A percentile compares a stretch with the other conserved stretches of the same genome.
Conservation (phyloP, 2,888 invertebrate species). For the Ernsta delagoae region DNA sequence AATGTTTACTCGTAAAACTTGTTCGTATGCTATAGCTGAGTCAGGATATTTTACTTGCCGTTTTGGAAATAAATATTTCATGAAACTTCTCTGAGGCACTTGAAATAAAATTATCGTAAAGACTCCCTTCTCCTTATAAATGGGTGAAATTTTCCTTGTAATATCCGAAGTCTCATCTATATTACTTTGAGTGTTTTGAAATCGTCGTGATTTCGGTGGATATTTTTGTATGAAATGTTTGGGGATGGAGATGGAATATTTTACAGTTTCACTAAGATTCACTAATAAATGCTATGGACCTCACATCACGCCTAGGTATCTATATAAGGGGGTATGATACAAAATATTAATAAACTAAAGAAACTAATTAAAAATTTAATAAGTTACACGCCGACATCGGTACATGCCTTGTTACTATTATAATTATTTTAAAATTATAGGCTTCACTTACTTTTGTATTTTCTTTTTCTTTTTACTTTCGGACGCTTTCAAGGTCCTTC, state of each 20-base stretch:
- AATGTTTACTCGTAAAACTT: slow-evolving; percentile 66
- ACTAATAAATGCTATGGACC: too few species aligned
- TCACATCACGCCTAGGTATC: too few species aligned
- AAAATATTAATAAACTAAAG: too few species aligned
- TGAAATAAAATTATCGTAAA: slow-evolving; percentile 27
- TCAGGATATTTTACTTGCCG: slow-evolving; percentile 32
- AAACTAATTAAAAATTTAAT: too few species aligned
- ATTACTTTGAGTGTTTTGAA: not conserved
- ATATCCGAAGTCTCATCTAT: slow-evolving; percentile 5
- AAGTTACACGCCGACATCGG: too few species aligned
- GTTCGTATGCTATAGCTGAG: slow-evolving; percentile 47
- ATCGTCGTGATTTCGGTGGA: not conserved
- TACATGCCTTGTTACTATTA: too few species aligned
- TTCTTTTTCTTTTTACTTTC: too few species aligned
- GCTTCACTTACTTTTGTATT: too few species aligned
- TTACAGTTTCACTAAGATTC: too few species aligned
- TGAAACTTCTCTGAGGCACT: slow-evolving; percentile 27
- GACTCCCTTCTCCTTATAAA: slow-evolving; percentile 19
- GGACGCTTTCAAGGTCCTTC: too few species aligned
- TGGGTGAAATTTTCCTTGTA: slow-evolving; percentile 20
- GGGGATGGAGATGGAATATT: not conserved
- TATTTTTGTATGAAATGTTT: not conserved
- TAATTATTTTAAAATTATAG: too few species aligned
- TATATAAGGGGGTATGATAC: too few species aligned
- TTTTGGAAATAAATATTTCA: slow-evolving; percentile 35